A percentile compares a stretch with the other conserved stretches of the same genome.
These are phyloP conservation scores for Smittia aterrima DNA, from an alignment of 2,888 invertebrate genomes.

Conservation along the genomic window DNA sequence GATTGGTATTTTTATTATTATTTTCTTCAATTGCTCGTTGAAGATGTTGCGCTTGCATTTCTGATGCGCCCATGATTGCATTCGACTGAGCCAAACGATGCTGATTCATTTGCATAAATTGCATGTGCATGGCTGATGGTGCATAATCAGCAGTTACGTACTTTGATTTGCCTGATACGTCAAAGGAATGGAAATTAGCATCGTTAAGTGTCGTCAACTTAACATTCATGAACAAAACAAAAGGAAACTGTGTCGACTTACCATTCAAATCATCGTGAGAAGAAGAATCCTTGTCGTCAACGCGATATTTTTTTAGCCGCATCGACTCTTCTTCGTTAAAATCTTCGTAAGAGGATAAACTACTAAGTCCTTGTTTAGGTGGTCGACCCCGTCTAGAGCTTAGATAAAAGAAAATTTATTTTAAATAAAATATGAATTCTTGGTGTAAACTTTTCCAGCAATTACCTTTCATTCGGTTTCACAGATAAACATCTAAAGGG, in stretches of 20 bases:
- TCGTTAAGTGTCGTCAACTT: not conserved
- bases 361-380: conserved; percentile 31
- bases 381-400: conserved; percentile 35
- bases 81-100: conserved; percentile 37
- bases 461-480: conserved; percentile 40
- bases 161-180: conserved; percentile 27
- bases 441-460: not conserved
- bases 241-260: not conserved
- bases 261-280: conserved; percentile 34
- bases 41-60: conserved; percentile 34
- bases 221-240: not conserved
- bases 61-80: conserved; percentile 24
- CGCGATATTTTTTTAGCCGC: conserved; percentile 33
- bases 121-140: conserved; percentile 41
- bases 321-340: conserved; percentile 28
- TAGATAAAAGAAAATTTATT: not conserved
- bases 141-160: conserved; percentile 32
- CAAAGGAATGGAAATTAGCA: not conserved
- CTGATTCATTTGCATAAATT: conserved; percentile 42
- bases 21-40: conserved; percentile 38
- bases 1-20: conserved; percentile 37
- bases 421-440: conserved; percentile 11
- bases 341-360: conserved; percentile 23
- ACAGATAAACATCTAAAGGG: conserved; percentile 36
- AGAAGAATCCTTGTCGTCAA: conserved; percentile 32